phyloP scores from a whole-genome alignment of 2,113 vertebrate species.

The Chionis minor region DNA sequence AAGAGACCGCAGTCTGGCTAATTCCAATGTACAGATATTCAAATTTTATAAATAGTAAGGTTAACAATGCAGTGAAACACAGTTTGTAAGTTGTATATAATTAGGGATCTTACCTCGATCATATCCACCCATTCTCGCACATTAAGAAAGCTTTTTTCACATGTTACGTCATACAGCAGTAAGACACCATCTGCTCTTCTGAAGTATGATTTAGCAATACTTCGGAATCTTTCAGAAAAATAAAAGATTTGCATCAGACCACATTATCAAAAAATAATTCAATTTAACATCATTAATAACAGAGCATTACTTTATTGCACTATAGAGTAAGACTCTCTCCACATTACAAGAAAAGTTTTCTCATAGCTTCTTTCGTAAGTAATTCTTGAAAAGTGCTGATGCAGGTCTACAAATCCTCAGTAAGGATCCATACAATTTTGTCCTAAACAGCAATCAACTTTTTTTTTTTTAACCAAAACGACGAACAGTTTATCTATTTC shows the following conservation, averaged over 20 bases:
- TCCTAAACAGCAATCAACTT: background rate
- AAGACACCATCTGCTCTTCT: slow-evolving; percentile 93
- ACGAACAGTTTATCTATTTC: background rate
- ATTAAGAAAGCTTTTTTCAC: slow-evolving; percentile 92
- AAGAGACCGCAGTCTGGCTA: background rate
- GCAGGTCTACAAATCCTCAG: background rate
- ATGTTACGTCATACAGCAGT: slow-evolving; percentile 91
- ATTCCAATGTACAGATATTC: background rate
- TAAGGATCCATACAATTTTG: background rate
- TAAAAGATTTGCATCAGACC: background rate
- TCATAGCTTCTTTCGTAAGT: background rate
- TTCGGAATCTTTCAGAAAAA: slow-evolving; percentile 83
- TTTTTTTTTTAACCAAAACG: background rate
- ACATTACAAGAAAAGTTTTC: background rate
- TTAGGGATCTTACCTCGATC: slow-evolving; percentile 85
- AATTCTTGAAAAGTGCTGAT: background rate
- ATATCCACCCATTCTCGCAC: slow-evolving; percentile 95
- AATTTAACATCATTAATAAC: background rate
- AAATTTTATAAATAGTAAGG: background rate
- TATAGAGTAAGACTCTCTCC: background rate
- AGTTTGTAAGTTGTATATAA: background rate
- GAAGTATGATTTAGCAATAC: slow-evolving; percentile 97
- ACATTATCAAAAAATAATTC: background rate
- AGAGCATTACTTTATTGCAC: background rate
- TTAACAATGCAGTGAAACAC: background rate